Percentiles rank a stretch among this genome's conserved stretches.
phyloP scores from a whole-genome alignment of 92 coral and sea anemone species.

The Galaxea fascicularis region DNA sequence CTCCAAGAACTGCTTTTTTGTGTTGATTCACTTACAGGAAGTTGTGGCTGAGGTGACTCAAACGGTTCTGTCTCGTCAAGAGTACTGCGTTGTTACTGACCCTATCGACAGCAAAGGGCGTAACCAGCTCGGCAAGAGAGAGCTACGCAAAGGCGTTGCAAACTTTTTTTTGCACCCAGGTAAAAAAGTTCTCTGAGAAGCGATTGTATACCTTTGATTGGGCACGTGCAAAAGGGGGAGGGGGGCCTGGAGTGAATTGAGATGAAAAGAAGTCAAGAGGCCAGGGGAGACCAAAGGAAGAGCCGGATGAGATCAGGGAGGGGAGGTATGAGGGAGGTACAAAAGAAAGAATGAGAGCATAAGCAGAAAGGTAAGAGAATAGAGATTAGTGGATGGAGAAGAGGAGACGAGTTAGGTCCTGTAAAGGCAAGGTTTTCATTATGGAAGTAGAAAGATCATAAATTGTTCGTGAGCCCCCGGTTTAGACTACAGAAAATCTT shows the following conservation, averaged over 20 bases:
- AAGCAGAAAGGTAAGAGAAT: not conserved
- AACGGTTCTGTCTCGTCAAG: slow-evolving; percentile 81
- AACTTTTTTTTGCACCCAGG: slow-evolving; percentile 95
- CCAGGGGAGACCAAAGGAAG: too few relatives aligned
- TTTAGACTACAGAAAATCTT: too few relatives aligned
- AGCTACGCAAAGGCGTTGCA: slow-evolving; percentile 78
- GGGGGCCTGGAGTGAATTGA: not conserved
- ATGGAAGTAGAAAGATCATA: too few relatives aligned
- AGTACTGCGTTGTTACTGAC: slow-evolving; percentile 87
- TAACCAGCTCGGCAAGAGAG: slow-evolving; percentile 88
- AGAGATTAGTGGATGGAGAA: not conserved
- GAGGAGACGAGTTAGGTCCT: not conserved
- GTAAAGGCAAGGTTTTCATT: too few relatives aligned
- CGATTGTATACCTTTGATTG: not conserved
- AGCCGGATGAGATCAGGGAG: not conserved
- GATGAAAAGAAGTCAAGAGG: not conserved
- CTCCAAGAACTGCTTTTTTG: not conserved
- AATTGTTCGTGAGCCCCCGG: too few relatives aligned
- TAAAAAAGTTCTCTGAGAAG: not conserved
- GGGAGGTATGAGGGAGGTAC: not conserved
- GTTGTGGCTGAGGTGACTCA: slow-evolving; percentile 70
- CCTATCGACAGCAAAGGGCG: slow-evolving; percentile 88
- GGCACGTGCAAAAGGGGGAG: not conserved
- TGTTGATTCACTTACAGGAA: slow-evolving; percentile 51
- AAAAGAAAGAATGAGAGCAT: not conserved